These are phyloP conservation scores for Drosophila mayaguana DNA, from an alignment of 2,888 invertebrate genomes.

Conservation along the genomic window DNA sequence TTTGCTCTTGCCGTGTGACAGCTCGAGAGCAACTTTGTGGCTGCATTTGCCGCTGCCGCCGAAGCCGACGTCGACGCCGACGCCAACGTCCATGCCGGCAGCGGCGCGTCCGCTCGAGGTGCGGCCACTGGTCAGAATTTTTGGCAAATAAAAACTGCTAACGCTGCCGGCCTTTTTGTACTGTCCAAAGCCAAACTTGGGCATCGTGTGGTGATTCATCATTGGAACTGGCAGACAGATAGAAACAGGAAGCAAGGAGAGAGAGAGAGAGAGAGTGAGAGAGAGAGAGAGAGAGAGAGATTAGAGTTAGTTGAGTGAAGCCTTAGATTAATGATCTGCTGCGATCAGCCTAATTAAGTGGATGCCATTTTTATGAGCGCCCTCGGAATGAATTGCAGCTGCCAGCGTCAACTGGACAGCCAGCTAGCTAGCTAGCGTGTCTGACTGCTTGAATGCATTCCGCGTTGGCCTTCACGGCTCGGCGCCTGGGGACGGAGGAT, in stretches of 20 bases:
- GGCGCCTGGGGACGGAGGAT: not conserved
- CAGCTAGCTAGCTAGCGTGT: not conserved
- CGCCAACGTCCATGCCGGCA: slow-evolving; percentile 18
- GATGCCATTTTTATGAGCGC: slow-evolving; percentile 28
- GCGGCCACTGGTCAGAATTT: slow-evolving; percentile 86
- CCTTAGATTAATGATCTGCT: slow-evolving; percentile 58
- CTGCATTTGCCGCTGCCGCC: slow-evolving; percentile 68
- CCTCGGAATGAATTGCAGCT: slow-evolving; percentile 35
- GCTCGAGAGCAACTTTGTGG: slow-evolving; percentile 90
- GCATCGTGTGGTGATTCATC: slow-evolving; percentile 92
- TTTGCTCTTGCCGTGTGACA: slow-evolving; percentile 93
- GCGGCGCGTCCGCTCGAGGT: slow-evolving; percentile 63
- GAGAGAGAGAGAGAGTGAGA: not conserved
- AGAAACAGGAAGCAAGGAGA: not conserved
- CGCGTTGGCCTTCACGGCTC: not conserved
- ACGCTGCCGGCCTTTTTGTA: slow-evolving; percentile 86
- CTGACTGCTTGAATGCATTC: slow-evolving; percentile 25
- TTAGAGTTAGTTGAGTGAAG: slow-evolving; percentile 2
- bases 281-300: not conserved
- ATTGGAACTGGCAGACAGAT: slow-evolving; percentile 87
- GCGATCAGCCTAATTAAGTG: slow-evolving; percentile 46
- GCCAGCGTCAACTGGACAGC: slow-evolving; percentile 10
- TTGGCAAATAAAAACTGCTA: slow-evolving; percentile 88
- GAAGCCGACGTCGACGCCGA: slow-evolving; percentile 46
- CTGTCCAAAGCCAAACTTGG: slow-evolving; percentile 88